Conservation (phyloP, 1,140 invertebrate genomes). For the Halesus radiatus region DNA sequence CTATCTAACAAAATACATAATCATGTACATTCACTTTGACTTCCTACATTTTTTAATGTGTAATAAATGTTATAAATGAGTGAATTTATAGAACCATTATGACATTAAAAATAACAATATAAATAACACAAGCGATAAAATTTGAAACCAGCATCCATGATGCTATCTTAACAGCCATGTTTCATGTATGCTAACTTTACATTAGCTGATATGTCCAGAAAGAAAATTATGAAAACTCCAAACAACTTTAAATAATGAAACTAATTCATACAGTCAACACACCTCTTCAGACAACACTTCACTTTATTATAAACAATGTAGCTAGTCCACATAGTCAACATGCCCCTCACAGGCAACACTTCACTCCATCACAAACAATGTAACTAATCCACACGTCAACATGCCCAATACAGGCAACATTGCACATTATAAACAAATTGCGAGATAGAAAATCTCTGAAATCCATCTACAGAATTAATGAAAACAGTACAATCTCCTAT, state of each 20-base stretch:
- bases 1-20: conserved; percentile 8
- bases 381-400: conserved; percentile 2
- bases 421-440: not conserved
- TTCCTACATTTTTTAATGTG: too few species aligned
- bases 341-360: not conserved
- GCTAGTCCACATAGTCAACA: not conserved
- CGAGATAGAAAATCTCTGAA: not conserved
- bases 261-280: conserved; percentile 10
- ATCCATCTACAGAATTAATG: not conserved
- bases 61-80: too few species aligned
- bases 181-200: too few species aligned
- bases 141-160: too few species aligned
- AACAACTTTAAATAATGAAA: too few species aligned
- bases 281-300: not conserved
- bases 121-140: too few species aligned
- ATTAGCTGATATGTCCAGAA: too few species aligned
- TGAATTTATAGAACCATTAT: too few species aligned
- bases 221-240: too few species aligned
- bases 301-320: not conserved
- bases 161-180: too few species aligned
- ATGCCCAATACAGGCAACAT: not conserved
- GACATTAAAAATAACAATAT: too few species aligned
- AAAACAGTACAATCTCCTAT: conserved; percentile 14
- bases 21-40: not conserved
- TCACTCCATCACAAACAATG: not conserved